A percentile compares a stretch with the other conserved stretches of the same genome.
phyloP scores from a whole-genome alignment of 2,113 vertebrate species.

The Progne subis region DNA sequence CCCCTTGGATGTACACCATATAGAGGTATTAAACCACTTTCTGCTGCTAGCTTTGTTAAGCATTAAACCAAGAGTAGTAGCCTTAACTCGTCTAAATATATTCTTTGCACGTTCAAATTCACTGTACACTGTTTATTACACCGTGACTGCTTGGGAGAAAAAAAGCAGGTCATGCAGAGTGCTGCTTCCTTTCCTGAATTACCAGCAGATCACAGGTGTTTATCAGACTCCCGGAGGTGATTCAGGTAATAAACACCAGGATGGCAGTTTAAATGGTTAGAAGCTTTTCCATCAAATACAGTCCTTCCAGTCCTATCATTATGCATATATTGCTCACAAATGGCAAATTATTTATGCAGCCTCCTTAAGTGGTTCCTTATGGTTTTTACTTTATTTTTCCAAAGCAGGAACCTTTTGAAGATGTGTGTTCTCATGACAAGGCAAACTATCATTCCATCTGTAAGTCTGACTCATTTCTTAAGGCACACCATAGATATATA shows the following conservation, averaged over 20 bases:
- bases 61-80: constrained; percentile 29
- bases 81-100: constrained; percentile 23
- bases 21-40: constrained; percentile 33
- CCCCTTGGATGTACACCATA: neutral
- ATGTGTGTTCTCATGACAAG: constrained; percentile 48
- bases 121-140: constrained; percentile 46
- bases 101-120: constrained; percentile 52
- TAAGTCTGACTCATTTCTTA: constrained; percentile 36
- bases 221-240: constrained; percentile 69
- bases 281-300: constrained; percentile 67
- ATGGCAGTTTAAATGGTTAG: constrained; percentile 71
- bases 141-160: constrained; percentile 46
- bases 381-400: constrained; percentile 65
- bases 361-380: constrained; percentile 70
- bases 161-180: constrained; percentile 43
- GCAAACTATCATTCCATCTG: constrained; percentile 23
- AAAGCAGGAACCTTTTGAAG: constrained; percentile 68
- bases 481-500: neutral
- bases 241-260: constrained; percentile 70
- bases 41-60: constrained; percentile 54
- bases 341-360: constrained; percentile 70
- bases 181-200: constrained; percentile 70
- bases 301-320: constrained; percentile 69
- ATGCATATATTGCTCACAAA: constrained; percentile 73
- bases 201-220: constrained; percentile 78